These are phyloP conservation scores for Spodoptera littoralis DNA, from an alignment of 2,888 invertebrate species.

Conservation along the genomic window DNA sequence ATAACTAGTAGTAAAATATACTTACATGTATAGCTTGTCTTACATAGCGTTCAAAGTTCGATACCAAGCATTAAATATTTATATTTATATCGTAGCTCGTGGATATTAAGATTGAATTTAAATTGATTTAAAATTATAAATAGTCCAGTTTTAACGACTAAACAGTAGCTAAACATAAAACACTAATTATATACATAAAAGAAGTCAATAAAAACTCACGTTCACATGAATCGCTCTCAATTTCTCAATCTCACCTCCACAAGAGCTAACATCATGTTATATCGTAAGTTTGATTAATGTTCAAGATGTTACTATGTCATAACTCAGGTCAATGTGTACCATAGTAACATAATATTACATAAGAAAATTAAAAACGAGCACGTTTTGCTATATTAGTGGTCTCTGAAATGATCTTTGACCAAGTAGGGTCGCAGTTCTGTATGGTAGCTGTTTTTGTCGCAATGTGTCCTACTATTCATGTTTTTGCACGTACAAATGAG, in stretches of 20 bases:
- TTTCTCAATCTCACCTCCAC: constrained; percentile 6
- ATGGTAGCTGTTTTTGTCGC: constrained; percentile 21
- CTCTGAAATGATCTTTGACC: constrained; percentile 30
- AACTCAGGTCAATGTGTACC: constrained; percentile 41
- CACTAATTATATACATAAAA: too few species aligned
- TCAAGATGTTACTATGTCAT: constrained; percentile 32
- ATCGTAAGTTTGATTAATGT: constrained; percentile 23
- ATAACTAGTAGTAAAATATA: too few species aligned
- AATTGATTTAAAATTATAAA: too few species aligned
- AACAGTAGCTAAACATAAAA: too few species aligned
- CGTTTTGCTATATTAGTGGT: constrained; percentile 36
- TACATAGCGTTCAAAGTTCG: too few species aligned
- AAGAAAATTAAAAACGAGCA: constrained; percentile 35
- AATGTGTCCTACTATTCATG: constrained; percentile 3
- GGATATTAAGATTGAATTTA: too few species aligned
- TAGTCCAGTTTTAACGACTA: too few species aligned
- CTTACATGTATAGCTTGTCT: too few species aligned
- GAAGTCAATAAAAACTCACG: too few species aligned
- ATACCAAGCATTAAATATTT: too few species aligned
- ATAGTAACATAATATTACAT: constrained; percentile 21
- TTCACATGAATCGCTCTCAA: neutral
- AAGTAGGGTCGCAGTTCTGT: constrained; percentile 19
- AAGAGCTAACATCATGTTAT: constrained; percentile 8
- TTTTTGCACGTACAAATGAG: neutral
- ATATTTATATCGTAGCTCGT: too few species aligned